Conservation (phyloP, 2,888 invertebrate genomes). For the Stenotaenia linearis region DNA sequence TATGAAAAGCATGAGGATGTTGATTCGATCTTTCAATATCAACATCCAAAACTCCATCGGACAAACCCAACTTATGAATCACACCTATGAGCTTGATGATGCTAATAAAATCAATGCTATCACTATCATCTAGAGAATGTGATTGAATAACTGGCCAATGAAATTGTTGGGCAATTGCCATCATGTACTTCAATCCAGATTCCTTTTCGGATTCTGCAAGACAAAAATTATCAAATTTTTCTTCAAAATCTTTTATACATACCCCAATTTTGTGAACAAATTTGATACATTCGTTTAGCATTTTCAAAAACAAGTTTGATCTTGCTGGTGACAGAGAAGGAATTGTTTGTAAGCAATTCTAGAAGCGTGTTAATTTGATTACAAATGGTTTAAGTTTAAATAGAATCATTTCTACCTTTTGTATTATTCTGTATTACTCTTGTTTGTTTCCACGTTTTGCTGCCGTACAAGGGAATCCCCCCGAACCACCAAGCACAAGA, state of each 20-base stretch:
- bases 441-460: not conserved
- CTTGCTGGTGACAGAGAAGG: not conserved
- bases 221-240: not conserved
- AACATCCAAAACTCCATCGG: not conserved
- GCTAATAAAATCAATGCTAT: not conserved
- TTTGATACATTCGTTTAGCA: not conserved
- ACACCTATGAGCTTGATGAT: not conserved
- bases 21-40: not conserved
- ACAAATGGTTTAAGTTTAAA: not conserved
- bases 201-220: not conserved
- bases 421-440: not conserved
- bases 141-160: not conserved
- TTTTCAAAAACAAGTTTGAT: not conserved
- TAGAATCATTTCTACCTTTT: not conserved
- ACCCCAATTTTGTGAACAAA: not conserved
- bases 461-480: not conserved
- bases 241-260: not conserved
- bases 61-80: not conserved
- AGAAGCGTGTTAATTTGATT: not conserved
- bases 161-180: not conserved
- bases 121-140: not conserved
- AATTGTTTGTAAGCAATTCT: not conserved
- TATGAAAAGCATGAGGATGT: not conserved
- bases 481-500: constrained; percentile 15
- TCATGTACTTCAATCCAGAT: not conserved